These are phyloP conservation scores for Epiblema foenella DNA, from an alignment of 2,888 invertebrate species.

Conservation along the genomic window DNA sequence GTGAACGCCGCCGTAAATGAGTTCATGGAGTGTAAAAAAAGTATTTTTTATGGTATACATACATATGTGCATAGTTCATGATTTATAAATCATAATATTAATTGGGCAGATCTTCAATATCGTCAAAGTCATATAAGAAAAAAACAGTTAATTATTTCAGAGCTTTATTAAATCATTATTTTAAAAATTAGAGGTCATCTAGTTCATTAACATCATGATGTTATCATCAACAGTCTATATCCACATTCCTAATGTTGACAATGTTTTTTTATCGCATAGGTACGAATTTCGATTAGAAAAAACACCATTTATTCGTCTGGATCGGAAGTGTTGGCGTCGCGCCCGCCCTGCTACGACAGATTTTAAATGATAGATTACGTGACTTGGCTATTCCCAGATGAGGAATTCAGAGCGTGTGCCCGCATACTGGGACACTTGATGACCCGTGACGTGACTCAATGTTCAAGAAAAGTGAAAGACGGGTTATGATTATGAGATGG, in stretches of 20 bases:
- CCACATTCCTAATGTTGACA: not conserved
- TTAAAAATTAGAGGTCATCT: too few relatives aligned
- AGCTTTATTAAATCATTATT: not conserved
- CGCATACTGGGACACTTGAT: constrained; percentile 1
- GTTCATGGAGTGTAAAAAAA: not conserved
- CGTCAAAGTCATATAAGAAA: too few relatives aligned
- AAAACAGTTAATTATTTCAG: too few relatives aligned
- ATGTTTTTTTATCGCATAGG: not conserved
- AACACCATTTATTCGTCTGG: constrained; percentile 28
- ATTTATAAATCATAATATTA: not conserved
- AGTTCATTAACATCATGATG: not conserved
- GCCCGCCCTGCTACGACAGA: constrained; percentile 49
- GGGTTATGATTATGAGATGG: constrained; percentile 4
- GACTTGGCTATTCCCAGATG: constrained; percentile 23
- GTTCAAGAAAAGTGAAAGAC: not conserved
- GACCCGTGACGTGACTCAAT: constrained; percentile 8
- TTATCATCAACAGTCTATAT: not conserved
- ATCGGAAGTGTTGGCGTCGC: constrained; percentile 59
- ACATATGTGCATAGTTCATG: not conserved
- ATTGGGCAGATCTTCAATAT: not conserved
- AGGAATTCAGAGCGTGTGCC: constrained; percentile 7
- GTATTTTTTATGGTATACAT: not conserved
- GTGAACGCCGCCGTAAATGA: constrained; percentile 1
- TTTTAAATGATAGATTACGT: constrained; percentile 45
- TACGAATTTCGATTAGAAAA: constrained; percentile 3